A percentile compares a stretch with the other conserved stretches of the same genome.
Conservation (phyloP, 2,888 invertebrate species). For the Gastracanthus pulcherrimus region DNA sequence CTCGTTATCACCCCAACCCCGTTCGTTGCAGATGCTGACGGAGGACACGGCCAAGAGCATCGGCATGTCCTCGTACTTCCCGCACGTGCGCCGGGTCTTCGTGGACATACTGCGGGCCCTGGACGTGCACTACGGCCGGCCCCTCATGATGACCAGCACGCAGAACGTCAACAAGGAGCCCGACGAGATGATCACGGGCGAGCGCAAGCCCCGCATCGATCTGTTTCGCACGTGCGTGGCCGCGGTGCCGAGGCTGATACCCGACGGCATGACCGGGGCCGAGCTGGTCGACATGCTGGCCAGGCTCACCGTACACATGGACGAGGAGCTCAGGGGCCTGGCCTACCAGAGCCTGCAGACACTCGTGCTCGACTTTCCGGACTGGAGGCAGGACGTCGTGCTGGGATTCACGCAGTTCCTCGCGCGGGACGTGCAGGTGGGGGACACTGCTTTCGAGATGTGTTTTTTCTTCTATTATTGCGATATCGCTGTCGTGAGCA, state of each 20-base stretch:
- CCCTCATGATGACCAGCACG: slow-evolving; percentile 96
- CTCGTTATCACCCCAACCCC: too few relatives aligned
- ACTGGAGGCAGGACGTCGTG: slow-evolving; percentile 98
- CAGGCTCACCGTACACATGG: slow-evolving; percentile 97
- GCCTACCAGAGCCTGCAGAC: slow-evolving; percentile 98
- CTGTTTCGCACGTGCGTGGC: slow-evolving; percentile 98
- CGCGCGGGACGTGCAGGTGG: slow-evolving; percentile 89
- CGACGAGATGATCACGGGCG: slow-evolving; percentile 94
- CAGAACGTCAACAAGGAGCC: slow-evolving; percentile 97
- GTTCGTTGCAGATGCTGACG: slow-evolving; percentile 86
- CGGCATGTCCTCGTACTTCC: slow-evolving; percentile 98
- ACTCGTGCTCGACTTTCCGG: slow-evolving; percentile 95
- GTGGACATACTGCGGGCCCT: slow-evolving; percentile 96
- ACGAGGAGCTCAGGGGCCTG: slow-evolving; percentile 95
- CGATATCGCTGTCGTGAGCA: too few relatives aligned
- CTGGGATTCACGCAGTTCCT: slow-evolving; percentile 94
- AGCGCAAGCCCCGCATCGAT: slow-evolving; percentile 98
- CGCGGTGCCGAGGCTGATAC: slow-evolving; percentile 97
- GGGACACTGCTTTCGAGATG: too few relatives aligned
- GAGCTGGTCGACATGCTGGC: slow-evolving; percentile 97
- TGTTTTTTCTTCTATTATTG: too few relatives aligned
- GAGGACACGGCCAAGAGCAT: slow-evolving; percentile 98
- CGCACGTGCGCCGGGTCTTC: slow-evolving; percentile 95
- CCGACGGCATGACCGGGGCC: slow-evolving; percentile 96
- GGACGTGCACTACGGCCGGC: slow-evolving; percentile 97